Evolutionary conservation across 2,797 vertebrate species (phyloP).

Genomic region (Agapornis canus): DNA sequence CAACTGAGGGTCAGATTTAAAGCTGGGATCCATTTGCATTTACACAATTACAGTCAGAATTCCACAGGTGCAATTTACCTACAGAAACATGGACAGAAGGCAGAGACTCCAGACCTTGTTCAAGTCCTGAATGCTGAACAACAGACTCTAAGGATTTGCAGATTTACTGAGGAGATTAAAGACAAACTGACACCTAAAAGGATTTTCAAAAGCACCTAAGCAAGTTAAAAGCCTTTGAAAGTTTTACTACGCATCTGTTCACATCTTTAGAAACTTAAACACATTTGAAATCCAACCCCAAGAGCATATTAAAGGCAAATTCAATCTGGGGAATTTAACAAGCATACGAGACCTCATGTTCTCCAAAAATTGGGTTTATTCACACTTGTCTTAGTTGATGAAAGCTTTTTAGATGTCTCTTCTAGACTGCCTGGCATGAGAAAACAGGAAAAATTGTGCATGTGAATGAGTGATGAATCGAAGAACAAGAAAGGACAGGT

Average conservation of each 20-base stretch:
- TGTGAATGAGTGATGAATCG: not conserved
- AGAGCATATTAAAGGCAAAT: constrained; percentile 18
- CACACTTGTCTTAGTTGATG: not conserved
- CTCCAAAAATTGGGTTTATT: not conserved
- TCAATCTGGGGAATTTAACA: not conserved
- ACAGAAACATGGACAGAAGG: not conserved
- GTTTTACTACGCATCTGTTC: constrained; percentile 40
- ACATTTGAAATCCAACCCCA: constrained; percentile 39
- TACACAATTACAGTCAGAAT: not conserved
- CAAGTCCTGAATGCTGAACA: constrained; percentile 1
- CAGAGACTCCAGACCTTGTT: not conserved
- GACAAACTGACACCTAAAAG: not conserved
- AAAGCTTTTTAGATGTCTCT: constrained; percentile 8
- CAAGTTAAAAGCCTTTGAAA: constrained; percentile 56
- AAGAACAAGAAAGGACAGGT: not conserved
- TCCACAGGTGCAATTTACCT: not conserved
- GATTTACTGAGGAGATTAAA: constrained; percentile 31
- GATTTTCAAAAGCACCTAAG: constrained; percentile 39
- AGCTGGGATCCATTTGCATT: not conserved
- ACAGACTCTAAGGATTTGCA: not conserved
- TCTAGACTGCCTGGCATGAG: not conserved
- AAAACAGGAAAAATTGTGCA: not conserved
- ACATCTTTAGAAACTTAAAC: constrained; percentile 49
- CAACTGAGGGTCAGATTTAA: not conserved
- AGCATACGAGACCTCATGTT: not conserved